These are phyloP conservation scores for Bufo gargarizans DNA, from an alignment of 2,113 vertebrate species.

Conservation along the genomic window DNA sequence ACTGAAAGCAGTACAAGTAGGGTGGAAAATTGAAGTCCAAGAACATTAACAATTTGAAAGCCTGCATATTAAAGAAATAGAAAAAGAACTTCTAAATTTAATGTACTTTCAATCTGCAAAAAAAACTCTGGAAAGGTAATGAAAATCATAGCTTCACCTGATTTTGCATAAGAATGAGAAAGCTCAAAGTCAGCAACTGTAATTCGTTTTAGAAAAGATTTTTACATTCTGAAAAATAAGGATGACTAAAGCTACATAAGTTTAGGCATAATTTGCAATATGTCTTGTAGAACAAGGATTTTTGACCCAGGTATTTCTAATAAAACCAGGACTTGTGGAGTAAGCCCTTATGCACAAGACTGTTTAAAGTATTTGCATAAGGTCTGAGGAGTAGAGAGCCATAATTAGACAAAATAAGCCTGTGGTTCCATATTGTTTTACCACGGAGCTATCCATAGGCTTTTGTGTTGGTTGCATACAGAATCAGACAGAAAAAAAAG, in stretches of 20 bases:
- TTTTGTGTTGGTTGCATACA: too few relatives aligned
- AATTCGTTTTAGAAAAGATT: constrained; percentile 42
- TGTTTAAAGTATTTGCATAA: not conserved
- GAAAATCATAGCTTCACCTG: constrained; percentile 32
- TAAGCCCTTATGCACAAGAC: not conserved
- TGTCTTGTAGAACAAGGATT: constrained; percentile 9
- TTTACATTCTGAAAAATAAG: constrained; percentile 16
- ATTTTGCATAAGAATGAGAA: constrained; percentile 45
- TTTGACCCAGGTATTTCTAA: constrained; percentile 1
- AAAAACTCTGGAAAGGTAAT: not conserved
- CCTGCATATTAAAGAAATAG: constrained; percentile 12
- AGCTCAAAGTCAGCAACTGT: constrained; percentile 25
- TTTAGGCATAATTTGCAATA: not conserved
- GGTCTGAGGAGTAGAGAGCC: not conserved
- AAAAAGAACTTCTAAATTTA: constrained; percentile 38
- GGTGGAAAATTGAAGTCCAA: not conserved
- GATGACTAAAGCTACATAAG: not conserved
- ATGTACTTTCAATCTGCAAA: constrained; percentile 31
- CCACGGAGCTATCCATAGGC: too few relatives aligned
- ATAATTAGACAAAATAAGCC: not conserved
- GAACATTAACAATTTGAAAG: constrained; percentile 35
- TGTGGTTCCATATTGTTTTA: too few relatives aligned
- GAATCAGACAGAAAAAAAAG: too few relatives aligned
- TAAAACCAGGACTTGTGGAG: not conserved
- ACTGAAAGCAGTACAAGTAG: constrained; percentile 35